Percentiles rank a stretch among this genome's conserved stretches.
These are phyloP conservation scores for Psammodynastes pulverulentus DNA, from an alignment of 2,113 vertebrate genomes.

Conservation along the genomic window DNA sequence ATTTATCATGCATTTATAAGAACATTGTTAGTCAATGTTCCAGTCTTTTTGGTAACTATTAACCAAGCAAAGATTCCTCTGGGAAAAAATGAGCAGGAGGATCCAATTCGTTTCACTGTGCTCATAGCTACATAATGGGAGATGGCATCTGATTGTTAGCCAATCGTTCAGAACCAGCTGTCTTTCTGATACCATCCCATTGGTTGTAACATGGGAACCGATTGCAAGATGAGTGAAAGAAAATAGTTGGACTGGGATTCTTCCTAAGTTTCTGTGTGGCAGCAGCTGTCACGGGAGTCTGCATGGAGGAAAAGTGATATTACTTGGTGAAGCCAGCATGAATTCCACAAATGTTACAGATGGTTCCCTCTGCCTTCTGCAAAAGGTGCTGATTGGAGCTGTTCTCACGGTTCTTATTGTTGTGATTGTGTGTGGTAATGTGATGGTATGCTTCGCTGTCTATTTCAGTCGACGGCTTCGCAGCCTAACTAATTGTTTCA, in stretches of 20 bases:
- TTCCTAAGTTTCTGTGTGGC: background rate
- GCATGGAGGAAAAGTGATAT: background rate
- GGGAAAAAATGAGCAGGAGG: background rate
- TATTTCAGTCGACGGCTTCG: constrained; percentile 82
- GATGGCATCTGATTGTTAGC: background rate
- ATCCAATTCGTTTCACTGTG: background rate
- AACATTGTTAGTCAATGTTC: background rate
- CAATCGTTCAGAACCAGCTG: background rate
- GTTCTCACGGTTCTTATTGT: constrained; percentile 76
- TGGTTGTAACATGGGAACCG: background rate
- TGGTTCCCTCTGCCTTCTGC: constrained; percentile 25
- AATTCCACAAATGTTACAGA: constrained; percentile 42
- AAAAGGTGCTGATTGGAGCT: constrained; percentile 67
- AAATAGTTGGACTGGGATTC: background rate
- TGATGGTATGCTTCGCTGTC: constrained; percentile 90
- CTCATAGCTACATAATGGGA: background rate
- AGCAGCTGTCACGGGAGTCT: background rate
- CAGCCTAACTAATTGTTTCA: constrained; percentile 91
- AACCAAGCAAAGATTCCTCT: background rate
- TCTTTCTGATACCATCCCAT: background rate
- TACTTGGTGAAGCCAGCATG: constrained; percentile 41
- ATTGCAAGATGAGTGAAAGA: background rate
- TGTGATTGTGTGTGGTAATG: constrained; percentile 84
- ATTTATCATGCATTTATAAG: background rate
- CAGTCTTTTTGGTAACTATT: background rate